Conservation (phyloP, 2,888 invertebrate genomes). For the Microctonus aethiopoides region DNA sequence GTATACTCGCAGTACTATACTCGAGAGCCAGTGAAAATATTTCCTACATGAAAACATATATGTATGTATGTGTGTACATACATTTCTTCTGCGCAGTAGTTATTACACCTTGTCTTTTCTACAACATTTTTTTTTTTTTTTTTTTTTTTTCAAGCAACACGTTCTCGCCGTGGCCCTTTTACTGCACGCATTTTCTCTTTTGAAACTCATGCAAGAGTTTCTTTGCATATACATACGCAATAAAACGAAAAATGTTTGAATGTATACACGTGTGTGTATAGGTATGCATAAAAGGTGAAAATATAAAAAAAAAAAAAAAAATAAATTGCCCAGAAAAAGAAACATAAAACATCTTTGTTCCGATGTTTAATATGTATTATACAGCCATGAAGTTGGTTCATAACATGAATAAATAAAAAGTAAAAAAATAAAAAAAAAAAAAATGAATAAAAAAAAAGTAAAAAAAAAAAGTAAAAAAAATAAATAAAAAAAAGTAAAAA, state of each 20-base stretch:
- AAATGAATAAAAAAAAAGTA: neutral
- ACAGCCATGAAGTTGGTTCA: neutral
- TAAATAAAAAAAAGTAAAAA: no score
- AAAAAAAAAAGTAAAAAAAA: no score
- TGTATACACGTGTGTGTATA: no score
- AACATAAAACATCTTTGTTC: constrained; percentile 1
- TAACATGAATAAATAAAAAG: neutral
- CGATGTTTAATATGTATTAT: neutral
- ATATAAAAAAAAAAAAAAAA: neutral
- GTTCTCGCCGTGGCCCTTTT: neutral
- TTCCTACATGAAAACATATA: neutral
- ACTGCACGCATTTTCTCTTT: neutral
- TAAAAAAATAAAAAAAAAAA: no score
- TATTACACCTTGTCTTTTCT: neutral
- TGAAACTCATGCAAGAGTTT: neutral
- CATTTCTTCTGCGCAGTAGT: neutral
- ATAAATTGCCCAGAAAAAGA: neutral
- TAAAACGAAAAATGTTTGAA: neutral
- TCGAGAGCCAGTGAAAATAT: neutral
- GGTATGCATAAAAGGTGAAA: neutral
- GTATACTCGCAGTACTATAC: constrained; percentile 1
- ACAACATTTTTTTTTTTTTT: neutral
- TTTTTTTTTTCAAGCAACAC: neutral
- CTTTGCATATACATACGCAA: neutral
- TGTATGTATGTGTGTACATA: neutral